Conservation (phyloP, 1,140 invertebrate species). For the Mya arenaria region DNA sequence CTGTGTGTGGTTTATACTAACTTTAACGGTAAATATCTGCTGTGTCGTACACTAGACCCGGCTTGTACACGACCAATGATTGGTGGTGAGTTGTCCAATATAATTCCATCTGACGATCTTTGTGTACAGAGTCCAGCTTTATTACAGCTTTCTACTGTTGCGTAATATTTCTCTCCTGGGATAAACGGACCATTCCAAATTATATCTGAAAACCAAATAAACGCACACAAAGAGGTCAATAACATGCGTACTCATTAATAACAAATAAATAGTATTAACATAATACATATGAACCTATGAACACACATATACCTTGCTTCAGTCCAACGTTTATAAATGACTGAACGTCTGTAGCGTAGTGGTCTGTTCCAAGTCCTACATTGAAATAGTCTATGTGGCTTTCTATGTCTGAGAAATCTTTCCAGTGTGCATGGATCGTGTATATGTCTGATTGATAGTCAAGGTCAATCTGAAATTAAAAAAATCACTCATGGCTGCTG, state of each 20-base stretch:
- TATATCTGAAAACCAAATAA: not conserved
- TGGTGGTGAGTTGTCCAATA: slow-evolving; percentile 25
- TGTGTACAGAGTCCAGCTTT: not conserved
- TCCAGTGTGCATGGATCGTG: not conserved
- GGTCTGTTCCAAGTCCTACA: not conserved
- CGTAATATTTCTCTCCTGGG: not conserved
- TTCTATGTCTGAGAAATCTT: not conserved
- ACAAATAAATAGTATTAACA: not conserved
- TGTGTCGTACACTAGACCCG: not conserved
- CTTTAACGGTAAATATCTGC: slow-evolving; percentile 5
- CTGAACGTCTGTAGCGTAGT: not conserved
- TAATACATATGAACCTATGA: not conserved
- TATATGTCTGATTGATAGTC: not conserved
- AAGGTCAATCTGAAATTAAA: not conserved
- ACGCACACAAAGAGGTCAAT: not conserved
- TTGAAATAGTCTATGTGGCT: not conserved
- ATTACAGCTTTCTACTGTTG: slow-evolving; percentile 11
- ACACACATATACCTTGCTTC: not conserved
- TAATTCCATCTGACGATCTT: slow-evolving; percentile 14
- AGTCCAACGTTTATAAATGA: not conserved
- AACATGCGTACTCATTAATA: not conserved
- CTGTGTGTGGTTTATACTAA: not conserved
- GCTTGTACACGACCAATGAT: slow-evolving; percentile 11
- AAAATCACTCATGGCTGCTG: not conserved
- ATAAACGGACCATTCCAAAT: not conserved